Percentiles rank a stretch among this genome's conserved stretches.
Evolutionary conservation across 37 sponge, comb jelly and placozoan species (phyloP).

Genomic region (Axinella damicornis): DNA sequence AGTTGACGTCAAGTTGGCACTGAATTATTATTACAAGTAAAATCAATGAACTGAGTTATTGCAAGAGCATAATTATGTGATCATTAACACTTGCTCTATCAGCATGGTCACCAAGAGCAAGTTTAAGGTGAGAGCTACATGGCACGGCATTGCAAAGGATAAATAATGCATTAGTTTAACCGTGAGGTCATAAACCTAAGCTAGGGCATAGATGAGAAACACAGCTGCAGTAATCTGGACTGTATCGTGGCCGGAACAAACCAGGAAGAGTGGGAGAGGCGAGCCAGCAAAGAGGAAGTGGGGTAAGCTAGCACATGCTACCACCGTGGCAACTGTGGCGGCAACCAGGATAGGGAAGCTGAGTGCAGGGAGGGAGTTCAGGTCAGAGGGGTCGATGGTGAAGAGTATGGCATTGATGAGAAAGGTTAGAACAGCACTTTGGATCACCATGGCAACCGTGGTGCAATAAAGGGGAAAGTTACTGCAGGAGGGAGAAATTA

Average conservation of each 20-base stretch:
- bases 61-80: no score
- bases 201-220: not conserved
- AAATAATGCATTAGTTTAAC: no score
- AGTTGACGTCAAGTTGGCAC: no score
- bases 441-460: conserved; percentile 4
- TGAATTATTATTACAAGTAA: no score
- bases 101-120: no score
- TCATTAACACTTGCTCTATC: no score
- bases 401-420: not conserved
- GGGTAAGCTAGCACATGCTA: conserved; percentile 9
- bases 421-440: not conserved
- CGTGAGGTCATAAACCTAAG: no score
- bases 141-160: no score
- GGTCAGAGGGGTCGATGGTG: not conserved
- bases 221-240: not conserved
- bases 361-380: not conserved
- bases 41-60: no score
- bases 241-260: conserved; percentile 6
- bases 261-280: conserved; percentile 1
- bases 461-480: not conserved
- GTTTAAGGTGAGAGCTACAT: no score
- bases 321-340: not conserved
- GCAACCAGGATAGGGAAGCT: not conserved
- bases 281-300: conserved; percentile 1
- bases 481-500: not conserved